phyloP scores from a whole-genome alignment of 2,888 invertebrate genomes.

The Cheilosia variabilis region DNA sequence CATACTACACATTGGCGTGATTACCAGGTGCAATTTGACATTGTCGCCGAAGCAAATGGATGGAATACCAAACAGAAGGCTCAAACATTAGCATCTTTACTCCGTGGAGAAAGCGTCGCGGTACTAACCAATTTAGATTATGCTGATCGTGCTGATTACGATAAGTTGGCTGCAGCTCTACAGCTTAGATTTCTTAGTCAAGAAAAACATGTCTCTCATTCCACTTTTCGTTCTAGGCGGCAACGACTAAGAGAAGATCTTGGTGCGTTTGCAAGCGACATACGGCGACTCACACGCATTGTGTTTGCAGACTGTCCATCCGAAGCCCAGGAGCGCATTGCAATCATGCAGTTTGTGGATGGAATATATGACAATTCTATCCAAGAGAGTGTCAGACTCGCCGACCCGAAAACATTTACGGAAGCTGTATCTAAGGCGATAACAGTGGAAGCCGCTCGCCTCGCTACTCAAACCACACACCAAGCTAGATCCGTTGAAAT shows the following conservation, averaged over 20 bases:
- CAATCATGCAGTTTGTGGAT: slow-evolving; percentile 27
- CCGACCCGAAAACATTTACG: slow-evolving; percentile 24
- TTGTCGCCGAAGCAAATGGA: slow-evolving; percentile 25
- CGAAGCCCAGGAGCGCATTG: slow-evolving; percentile 19
- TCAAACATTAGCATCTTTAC: slow-evolving; percentile 5
- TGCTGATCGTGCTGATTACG: background rate
- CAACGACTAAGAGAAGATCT: slow-evolving; percentile 25
- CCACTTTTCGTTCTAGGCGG: slow-evolving; percentile 39
- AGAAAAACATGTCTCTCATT: slow-evolving; percentile 45
- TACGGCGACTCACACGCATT: slow-evolving; percentile 8
- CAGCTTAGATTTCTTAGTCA: background rate
- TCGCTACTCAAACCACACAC: slow-evolving; percentile 19
- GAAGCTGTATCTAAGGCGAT: slow-evolving; percentile 24
- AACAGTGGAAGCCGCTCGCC: slow-evolving; percentile 13
- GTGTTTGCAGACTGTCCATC: slow-evolving; percentile 18
- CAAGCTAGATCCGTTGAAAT: slow-evolving; percentile 32
- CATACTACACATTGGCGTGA: no score
- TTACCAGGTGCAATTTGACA: no score
- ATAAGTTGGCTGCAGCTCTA: no score
- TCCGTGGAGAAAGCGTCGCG: slow-evolving; percentile 16
- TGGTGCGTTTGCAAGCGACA: slow-evolving; percentile 22
- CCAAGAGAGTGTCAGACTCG: background rate
- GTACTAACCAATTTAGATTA: slow-evolving; percentile 9
- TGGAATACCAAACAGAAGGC: slow-evolving; percentile 18
- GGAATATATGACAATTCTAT: slow-evolving; percentile 16